Evolutionary conservation across 2,797 vertebrate genomes (phyloP).

Genomic region (Nothura maculosa): DNA sequence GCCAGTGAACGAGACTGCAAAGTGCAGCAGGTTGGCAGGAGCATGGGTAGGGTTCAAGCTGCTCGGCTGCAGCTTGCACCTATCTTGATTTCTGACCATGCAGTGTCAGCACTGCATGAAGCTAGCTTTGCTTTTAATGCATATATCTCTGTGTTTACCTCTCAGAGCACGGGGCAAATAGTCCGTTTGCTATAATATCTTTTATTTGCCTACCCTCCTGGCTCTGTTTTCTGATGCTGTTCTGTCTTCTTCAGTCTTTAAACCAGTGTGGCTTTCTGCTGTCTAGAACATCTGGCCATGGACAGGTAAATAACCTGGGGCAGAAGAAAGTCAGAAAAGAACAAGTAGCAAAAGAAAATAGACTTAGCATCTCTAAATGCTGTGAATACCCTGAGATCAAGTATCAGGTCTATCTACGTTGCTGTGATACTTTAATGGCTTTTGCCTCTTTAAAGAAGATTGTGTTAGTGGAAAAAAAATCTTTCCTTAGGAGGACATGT

Average conservation of each 20-base stretch:
- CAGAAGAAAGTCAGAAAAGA: background rate
- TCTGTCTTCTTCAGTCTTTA: constrained; percentile 59
- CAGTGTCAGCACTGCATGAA: background rate
- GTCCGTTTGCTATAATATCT: background rate
- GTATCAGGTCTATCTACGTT: background rate
- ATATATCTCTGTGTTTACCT: background rate
- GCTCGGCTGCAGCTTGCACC: background rate
- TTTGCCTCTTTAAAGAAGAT: background rate
- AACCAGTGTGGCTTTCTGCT: constrained; percentile 58
- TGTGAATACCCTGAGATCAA: constrained; percentile 6
- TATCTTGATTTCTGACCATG: background rate
- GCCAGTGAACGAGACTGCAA: background rate
- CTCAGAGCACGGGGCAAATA: background rate
- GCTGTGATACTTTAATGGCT: background rate
- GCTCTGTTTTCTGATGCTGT: constrained; percentile 32
- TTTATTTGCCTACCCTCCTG: background rate
- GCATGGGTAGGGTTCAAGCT: background rate
- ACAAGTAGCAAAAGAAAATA: background rate
- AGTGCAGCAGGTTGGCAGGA: background rate
- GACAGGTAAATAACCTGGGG: constrained; percentile 67
- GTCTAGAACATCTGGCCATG: constrained; percentile 47
- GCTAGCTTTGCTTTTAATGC: background rate
- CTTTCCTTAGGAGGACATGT: background rate
- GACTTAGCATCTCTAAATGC: background rate
- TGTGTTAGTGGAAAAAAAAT: background rate